These are phyloP conservation scores for Oryzias melastigma DNA, from an alignment of 2,113 vertebrate species.

Conservation along the genomic window DNA sequence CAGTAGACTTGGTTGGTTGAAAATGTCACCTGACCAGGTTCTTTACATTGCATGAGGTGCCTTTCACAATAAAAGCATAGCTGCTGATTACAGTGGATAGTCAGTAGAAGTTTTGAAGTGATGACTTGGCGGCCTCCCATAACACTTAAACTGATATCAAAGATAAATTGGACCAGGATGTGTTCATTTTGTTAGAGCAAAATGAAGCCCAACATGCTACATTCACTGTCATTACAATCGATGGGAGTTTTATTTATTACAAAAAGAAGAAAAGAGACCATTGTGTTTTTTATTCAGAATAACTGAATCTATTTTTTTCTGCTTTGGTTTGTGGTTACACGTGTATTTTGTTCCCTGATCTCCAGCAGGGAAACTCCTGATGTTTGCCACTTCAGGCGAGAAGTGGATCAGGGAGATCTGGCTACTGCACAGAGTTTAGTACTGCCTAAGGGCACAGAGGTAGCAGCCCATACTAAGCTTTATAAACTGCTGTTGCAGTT, in stretches of 20 bases:
- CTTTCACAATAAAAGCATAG: too few relatives aligned
- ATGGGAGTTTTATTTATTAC: neutral
- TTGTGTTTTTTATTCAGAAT: neutral
- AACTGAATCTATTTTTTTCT: constrained; percentile 1
- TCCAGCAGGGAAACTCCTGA: constrained; percentile 19
- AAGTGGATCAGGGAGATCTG: constrained; percentile 43
- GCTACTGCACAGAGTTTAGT: constrained; percentile 41
- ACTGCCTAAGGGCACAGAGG: constrained; percentile 38
- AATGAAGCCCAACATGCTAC: too few relatives aligned
- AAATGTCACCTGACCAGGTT: too few relatives aligned
- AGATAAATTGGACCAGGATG: too few relatives aligned
- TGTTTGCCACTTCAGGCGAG: constrained; percentile 31
- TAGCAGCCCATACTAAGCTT: constrained; percentile 13
- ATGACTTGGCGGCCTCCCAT: too few relatives aligned
- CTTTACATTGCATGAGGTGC: too few relatives aligned
- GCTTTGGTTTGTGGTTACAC: constrained; percentile 21
- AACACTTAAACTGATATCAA: too few relatives aligned
- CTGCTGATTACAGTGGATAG: too few relatives aligned
- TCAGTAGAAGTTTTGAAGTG: too few relatives aligned
- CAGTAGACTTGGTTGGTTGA: too few relatives aligned
- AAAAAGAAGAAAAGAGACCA: neutral
- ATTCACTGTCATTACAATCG: neutral
- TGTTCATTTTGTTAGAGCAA: too few relatives aligned
- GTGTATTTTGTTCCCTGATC: constrained; percentile 16
- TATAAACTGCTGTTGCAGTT: constrained; percentile 4